Percentiles rank a stretch among this genome's conserved stretches.
Conservation (phyloP, 2,888 invertebrate species). For the Ceriagrion tenellum region DNA sequence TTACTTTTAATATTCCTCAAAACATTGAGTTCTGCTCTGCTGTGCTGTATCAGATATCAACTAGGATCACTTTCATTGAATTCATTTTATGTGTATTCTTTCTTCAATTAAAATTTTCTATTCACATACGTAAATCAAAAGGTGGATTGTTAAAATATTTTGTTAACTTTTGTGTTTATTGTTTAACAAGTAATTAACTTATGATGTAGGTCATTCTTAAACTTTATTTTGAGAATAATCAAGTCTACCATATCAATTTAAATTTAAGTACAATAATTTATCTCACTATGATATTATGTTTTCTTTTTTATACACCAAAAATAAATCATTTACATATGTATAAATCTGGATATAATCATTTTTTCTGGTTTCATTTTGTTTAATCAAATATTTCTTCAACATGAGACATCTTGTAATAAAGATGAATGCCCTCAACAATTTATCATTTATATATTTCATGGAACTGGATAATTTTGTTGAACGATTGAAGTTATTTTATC, state of each 20-base stretch:
- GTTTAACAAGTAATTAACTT: slow-evolving; percentile 58
- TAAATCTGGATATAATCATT: slow-evolving; percentile 13
- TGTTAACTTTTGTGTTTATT: slow-evolving; percentile 55
- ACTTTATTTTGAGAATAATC: slow-evolving; percentile 23
- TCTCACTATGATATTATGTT: slow-evolving; percentile 20
- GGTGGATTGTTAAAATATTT: slow-evolving; percentile 24
- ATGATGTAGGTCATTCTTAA: slow-evolving; percentile 27
- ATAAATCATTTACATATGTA: background rate
- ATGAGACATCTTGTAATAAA: background rate
- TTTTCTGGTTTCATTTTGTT: slow-evolving; percentile 7
- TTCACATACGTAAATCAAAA: slow-evolving; percentile 52
- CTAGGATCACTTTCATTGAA: slow-evolving; percentile 33
- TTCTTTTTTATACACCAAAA: slow-evolving; percentile 17
- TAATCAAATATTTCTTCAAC: background rate
- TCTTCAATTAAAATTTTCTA: slow-evolving; percentile 40
- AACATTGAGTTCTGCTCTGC: slow-evolving; percentile 40
- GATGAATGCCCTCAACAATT: background rate
- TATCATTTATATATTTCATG: background rate
- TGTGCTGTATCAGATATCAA: slow-evolving; percentile 36
- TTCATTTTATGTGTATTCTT: slow-evolving; percentile 16
- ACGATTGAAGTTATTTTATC: slow-evolving; percentile 15
- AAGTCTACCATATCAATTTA: slow-evolving; percentile 60
- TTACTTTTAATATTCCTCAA: slow-evolving; percentile 27
- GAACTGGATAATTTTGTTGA: background rate
- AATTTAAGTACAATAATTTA: slow-evolving; percentile 53